These are phyloP conservation scores for Acromyrmex echinatior DNA, from an alignment of 1,140 invertebrate genomes.

Conservation along the genomic window DNA sequence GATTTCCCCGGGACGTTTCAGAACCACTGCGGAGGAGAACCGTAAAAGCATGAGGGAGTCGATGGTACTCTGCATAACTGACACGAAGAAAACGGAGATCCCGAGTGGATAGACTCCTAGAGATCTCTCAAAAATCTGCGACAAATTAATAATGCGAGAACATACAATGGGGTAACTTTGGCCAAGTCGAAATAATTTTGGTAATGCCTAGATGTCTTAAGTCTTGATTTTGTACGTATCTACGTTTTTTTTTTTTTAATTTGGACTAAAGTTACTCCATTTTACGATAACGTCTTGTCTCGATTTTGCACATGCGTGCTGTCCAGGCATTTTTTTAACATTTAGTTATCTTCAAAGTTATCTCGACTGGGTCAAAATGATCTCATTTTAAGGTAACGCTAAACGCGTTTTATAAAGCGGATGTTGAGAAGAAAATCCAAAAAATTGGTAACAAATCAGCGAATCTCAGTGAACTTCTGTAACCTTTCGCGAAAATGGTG, in stretches of 20 bases:
- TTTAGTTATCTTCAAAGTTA: too few species aligned
- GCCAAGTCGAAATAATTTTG: too few species aligned
- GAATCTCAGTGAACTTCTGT: background rate
- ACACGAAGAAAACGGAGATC: background rate
- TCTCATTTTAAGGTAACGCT: too few species aligned
- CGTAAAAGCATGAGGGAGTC: slow-evolving; percentile 9
- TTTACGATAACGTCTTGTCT: too few species aligned
- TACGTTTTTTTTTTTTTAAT: too few species aligned
- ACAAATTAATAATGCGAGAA: slow-evolving; percentile 6
- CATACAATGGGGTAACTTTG: too few species aligned
- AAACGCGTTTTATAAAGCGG: background rate
- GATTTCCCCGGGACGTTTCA: slow-evolving; percentile 51
- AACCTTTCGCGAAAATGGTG: slow-evolving; percentile 53
- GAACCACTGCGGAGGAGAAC: background rate
- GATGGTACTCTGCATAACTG: slow-evolving; percentile 39
- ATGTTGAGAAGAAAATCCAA: background rate
- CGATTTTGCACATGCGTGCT: too few species aligned
- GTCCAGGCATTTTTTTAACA: too few species aligned
- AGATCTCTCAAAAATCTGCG: background rate
- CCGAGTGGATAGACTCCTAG: slow-evolving; percentile 20
- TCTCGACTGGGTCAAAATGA: too few species aligned
- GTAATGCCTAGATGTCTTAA: too few species aligned
- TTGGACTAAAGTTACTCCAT: too few species aligned
- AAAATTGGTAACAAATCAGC: background rate
- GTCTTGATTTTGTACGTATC: too few species aligned